Conservation (phyloP, 2,888 invertebrate genomes). For the Epistrophella euchroma region DNA sequence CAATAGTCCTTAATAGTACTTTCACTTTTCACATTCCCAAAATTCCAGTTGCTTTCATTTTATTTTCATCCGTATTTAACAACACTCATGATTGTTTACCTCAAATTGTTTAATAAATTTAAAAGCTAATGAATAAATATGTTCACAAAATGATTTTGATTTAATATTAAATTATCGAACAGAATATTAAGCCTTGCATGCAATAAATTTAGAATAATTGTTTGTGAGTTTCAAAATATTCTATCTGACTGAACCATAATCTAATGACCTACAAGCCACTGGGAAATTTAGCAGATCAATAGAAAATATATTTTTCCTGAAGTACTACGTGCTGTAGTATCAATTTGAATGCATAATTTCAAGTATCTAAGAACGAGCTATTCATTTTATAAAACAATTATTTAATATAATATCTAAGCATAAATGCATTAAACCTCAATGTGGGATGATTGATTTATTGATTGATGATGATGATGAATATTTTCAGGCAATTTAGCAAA, state of each 20-base stretch:
- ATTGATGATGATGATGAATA: background rate
- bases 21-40: no score
- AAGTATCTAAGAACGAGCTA: background rate
- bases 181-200: no score
- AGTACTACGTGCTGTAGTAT: background rate
- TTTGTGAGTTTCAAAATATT: no score
- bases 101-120: no score
- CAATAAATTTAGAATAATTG: no score
- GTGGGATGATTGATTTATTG: background rate
- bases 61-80: no score
- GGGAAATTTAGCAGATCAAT: background rate
- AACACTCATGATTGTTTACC: no score
- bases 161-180: no score
- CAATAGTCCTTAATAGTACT: no score
- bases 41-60: no score
- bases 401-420: background rate
- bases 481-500: background rate
- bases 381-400: background rate
- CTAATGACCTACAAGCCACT: background rate
- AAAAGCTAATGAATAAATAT: no score
- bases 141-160: no score
- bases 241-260: background rate
- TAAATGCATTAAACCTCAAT: background rate
- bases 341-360: background rate
- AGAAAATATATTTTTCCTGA: background rate